Base-by-base conservation (phyloP, 2,113 vertebrate species). In the Oncorhynchus clarkii region DNA sequence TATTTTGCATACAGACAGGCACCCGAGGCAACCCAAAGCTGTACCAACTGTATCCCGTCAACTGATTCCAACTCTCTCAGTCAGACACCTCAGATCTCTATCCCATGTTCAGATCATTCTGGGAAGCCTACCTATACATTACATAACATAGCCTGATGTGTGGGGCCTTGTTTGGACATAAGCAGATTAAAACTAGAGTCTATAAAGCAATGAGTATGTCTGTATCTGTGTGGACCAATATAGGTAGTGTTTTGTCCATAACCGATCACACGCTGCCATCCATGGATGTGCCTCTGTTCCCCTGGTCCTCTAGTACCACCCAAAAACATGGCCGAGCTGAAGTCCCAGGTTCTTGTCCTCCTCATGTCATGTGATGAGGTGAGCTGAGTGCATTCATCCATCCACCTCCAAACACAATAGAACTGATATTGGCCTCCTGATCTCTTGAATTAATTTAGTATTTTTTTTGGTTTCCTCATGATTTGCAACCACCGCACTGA, bases 1-100 rank as follows among this genome's bases (percentile, higher is more conserved):
- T 80, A 79, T 79, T 27, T 81, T 86, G 82, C 81, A 81, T 87
- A 81, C 90, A 89, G 84, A 81, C 90, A 89, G 84, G 88, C 81
- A 87, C 82, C 82, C 86, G 67, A 78, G 89, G 84, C 82, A 73
- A 87, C 85, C 80, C 83, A 80, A 89, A 86, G 81, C 86, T 87
- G 68, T 83, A 84, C 85, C 59, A 80, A 84, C 87, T 85, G 75
- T 80, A 26, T 67, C 39, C 39, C 39, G 11, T 45, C 9, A 22
- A 68, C 76, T 73, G 70, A 31, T 18, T 12, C 7, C 49, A 51
- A 16, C 49, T 51, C 12, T 13, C 12, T 51, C 49, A 14, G 49
- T 51, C 78, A 69, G 57, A 22, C 34, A 71, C 51, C 71, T 45
- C 2, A 0, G 49, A 72, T 82, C 48, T 16, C 14, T 16, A 51